Evolutionary conservation across 2,113 vertebrate species (phyloP), one percentile per base, ranked within the genome.

Genomic region (Etheostoma cragini): DNA sequence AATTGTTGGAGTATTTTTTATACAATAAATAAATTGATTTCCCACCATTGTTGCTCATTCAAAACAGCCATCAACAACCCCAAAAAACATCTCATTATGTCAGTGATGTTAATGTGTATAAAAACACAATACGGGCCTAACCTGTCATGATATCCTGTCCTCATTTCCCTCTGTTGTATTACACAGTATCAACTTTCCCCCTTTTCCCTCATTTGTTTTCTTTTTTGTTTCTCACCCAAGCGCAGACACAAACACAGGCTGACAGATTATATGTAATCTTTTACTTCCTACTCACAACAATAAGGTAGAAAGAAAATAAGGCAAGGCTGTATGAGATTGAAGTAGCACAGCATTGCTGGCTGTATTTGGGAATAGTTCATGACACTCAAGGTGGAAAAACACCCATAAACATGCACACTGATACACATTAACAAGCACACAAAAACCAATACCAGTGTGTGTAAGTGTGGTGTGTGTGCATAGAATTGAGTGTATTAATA

Each of bases 401-500:
- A 73, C 22, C 76, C 64, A 53, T 53, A 68, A 52, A 66, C 58
- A 46, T 47, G 26, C 67, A 81, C 71, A 33, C 61, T 58, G 69
- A 88, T 42, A 78, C 68, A 73, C 72, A 78, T 73, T 86, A 81
- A 72, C 76, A 87, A 70, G 49, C 46, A 78, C 72, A 87, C 87
- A 82, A 81, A 26, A 90, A 87, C 64, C 79, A 81, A 87, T 84
- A 81, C 76, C 69, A 56, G 47, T 16, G 76, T 74, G 84, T 79
- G 83, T 68, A 72, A 30, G 74, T 42, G 54, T 65, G 82, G 80
- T 88, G 79, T 73, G 74, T 82, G 81, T 72, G 87, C 78, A 86
- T 86, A 76, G 72, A 86, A 83, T 83, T 83, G 83, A 89, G 78
- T 87, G 77, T 85, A 93, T 94, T 91, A 87, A 93, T 89, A 93